Conservation (phyloP, 2,888 invertebrate genomes). For the Cetonia aurata region DNA sequence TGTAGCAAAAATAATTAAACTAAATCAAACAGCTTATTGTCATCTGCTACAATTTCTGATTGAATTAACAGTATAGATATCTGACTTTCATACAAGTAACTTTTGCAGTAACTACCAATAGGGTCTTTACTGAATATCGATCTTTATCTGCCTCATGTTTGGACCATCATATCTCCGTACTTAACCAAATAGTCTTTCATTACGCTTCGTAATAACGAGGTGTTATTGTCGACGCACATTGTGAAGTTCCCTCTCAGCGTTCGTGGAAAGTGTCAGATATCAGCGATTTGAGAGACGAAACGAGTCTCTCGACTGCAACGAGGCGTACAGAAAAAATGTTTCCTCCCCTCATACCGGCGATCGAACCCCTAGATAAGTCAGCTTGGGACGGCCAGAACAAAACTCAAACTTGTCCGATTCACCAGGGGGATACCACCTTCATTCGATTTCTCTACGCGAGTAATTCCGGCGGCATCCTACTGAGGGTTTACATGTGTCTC, state of each 20-base stretch:
- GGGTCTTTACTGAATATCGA: neutral
- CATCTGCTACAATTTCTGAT: no score
- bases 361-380: slow-evolving; percentile 28
- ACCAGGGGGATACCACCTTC: slow-evolving; percentile 21
- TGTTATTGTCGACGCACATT: slow-evolving; percentile 12
- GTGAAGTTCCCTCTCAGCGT: neutral
- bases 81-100: no score
- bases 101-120: no score
- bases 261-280: slow-evolving; percentile 27
- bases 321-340: slow-evolving; percentile 30
- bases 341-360: slow-evolving; percentile 11
- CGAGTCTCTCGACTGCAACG: slow-evolving; percentile 8
- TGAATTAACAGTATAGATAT: no score
- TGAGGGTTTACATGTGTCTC: slow-evolving; percentile 24
- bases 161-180: slow-evolving; percentile 1
- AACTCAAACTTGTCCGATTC: slow-evolving; percentile 26
- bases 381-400: slow-evolving; percentile 25
- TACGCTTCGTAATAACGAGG: neutral
- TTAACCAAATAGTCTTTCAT: slow-evolving; percentile 1
- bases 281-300: slow-evolving; percentile 27
- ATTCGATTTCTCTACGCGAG: slow-evolving; percentile 10
- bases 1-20: no score
- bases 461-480: neutral
- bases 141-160: slow-evolving; percentile 2
- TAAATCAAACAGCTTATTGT: no score